These are phyloP conservation scores for Tolypeutes matacus DNA, from an alignment of 2,797 vertebrate species.

Conservation along the genomic window DNA sequence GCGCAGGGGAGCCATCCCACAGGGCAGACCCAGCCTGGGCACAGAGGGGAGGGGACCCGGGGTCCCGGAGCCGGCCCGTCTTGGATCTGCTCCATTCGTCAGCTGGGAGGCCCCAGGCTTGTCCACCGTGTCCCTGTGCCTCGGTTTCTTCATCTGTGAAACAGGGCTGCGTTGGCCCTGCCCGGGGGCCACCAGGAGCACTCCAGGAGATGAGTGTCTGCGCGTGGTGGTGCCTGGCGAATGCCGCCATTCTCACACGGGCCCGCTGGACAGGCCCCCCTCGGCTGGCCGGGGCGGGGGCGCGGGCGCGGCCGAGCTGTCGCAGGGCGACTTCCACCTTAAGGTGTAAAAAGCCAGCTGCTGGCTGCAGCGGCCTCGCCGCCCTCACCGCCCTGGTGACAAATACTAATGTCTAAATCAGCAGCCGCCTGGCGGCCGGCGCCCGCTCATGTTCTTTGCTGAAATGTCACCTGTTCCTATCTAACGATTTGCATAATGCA, in stretches of 20 bases:
- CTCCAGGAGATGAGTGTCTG: neutral
- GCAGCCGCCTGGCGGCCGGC: slow-evolving; percentile 94
- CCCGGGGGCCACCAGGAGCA: neutral
- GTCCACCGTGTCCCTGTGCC: neutral
- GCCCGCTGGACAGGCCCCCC: neutral
- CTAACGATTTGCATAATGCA: slow-evolving; percentile 99
- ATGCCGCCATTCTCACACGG: neutral
- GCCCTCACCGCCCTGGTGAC: slow-evolving; percentile 93
- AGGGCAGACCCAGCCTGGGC: neutral
- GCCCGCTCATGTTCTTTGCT: slow-evolving; percentile 95
- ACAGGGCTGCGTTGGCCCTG: neutral
- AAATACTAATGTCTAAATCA: slow-evolving; percentile 99
- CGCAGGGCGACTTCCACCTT: slow-evolving; percentile 92
- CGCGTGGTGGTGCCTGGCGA: neutral
- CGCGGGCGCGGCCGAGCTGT: neutral
- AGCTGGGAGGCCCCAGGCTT: rapidly evolving
- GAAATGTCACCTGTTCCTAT: slow-evolving; percentile 99
- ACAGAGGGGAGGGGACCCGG: neutral
- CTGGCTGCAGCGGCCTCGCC: slow-evolving; percentile 88
- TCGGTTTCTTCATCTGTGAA: neutral
- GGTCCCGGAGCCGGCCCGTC: neutral
- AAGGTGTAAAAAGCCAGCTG: slow-evolving; percentile 89
- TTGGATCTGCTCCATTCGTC: neutral
- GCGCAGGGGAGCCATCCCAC: too few species aligned
- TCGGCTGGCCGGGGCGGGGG: too few species aligned